Evolutionary conservation across 2,888 invertebrate genomes (phyloP).

Genomic region (Fabriciana adippe): DNA sequence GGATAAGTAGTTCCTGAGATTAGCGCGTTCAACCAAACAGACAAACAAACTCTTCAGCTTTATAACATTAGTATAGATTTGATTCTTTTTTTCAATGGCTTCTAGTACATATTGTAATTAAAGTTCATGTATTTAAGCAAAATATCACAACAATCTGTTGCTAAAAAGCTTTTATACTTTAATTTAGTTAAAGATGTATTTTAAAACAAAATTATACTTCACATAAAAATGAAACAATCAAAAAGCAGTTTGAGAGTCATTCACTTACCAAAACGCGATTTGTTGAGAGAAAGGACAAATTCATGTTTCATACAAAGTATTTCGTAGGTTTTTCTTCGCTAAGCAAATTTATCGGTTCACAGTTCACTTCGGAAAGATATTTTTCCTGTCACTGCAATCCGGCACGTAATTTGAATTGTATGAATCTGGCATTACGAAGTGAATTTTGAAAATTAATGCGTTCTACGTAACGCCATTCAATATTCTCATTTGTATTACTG

Average conservation of each 20-base stretch:
- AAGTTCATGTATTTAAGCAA: no score
- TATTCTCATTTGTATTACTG: no score
- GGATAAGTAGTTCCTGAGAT: no score
- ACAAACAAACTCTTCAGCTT: no score
- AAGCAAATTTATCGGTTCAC: constrained; percentile 36
- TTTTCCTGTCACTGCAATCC: constrained; percentile 42
- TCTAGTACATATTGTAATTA: no score
- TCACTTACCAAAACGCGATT: constrained; percentile 30
- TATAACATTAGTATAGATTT: no score
- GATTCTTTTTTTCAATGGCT: no score
- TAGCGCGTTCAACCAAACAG: no score
- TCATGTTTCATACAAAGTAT: constrained; percentile 15
- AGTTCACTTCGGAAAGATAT: constrained; percentile 34
- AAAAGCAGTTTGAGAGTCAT: constrained; percentile 23
- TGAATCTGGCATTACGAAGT: constrained; percentile 40
- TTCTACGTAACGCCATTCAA: neutral
- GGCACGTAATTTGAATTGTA: constrained; percentile 43
- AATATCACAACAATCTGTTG: no score
- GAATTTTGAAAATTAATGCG: constrained; percentile 32
- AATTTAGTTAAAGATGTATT: no score
- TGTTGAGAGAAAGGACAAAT: constrained; percentile 18
- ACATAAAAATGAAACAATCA: constrained; percentile 2
- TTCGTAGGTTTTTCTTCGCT: constrained; percentile 27
- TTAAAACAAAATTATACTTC: no score
- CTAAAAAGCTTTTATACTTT: no score